A percentile compares a stretch with the other conserved stretches of the same genome.
Evolutionary conservation across 2,888 invertebrate genomes (phyloP).

Genomic region (Seira sanloemensis): DNA sequence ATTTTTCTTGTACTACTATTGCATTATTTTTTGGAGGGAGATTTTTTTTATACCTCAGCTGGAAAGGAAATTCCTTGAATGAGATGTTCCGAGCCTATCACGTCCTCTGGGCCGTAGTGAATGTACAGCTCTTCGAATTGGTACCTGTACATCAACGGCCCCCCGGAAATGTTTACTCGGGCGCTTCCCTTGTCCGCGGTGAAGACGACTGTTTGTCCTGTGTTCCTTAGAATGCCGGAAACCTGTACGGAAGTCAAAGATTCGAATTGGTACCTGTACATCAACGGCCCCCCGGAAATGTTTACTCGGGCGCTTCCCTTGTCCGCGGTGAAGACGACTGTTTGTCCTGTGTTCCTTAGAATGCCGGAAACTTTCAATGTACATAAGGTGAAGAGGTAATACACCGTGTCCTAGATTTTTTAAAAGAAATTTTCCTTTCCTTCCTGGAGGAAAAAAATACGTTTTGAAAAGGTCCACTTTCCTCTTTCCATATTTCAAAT

Average conservation of each 20-base stretch:
- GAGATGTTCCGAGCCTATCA: constrained; percentile 95
- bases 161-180: constrained; percentile 96
- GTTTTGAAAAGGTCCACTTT: not conserved
- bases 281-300: constrained; percentile 96
- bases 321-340: constrained; percentile 92
- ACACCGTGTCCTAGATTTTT: no score
- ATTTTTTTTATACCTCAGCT: constrained; percentile 89
- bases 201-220: constrained; percentile 95
- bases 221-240: constrained; percentile 92
- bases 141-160: constrained; percentile 96
- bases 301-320: constrained; percentile 94
- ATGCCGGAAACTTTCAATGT: constrained; percentile 94
- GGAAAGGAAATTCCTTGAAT: constrained; percentile 97
- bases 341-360: constrained; percentile 95
- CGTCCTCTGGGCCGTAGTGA: constrained; percentile 93
- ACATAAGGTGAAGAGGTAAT: no score
- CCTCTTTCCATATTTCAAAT: not conserved
- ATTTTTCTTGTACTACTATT: not conserved
- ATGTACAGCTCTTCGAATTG: constrained; percentile 97
- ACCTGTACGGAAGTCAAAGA: constrained; percentile 82
- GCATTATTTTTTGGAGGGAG: not conserved
- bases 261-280: constrained; percentile 95
- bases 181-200: constrained; percentile 92
- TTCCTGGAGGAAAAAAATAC: not conserved
- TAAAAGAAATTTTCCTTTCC: not conserved